Evolutionary conservation across 2,113 vertebrate species (phyloP).

Genomic region (Podarcis muralis): DNA sequence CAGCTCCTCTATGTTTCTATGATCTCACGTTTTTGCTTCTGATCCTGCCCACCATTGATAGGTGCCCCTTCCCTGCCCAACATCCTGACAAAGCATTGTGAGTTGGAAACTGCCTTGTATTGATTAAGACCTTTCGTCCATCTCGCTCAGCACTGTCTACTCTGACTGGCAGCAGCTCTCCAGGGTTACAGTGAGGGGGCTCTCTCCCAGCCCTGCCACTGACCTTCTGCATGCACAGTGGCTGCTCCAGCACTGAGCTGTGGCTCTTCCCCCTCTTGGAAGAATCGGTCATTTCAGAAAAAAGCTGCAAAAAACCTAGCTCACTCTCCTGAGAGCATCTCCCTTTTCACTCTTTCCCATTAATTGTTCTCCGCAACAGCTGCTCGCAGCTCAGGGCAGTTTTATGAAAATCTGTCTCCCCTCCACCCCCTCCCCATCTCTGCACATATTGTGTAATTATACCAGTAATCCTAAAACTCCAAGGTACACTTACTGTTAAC

Average conservation of each 20-base stretch:
- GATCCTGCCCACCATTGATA: too few species aligned
- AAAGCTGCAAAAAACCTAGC: not conserved
- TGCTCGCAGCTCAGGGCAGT: constrained; percentile 31
- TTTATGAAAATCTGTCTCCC: constrained; percentile 43
- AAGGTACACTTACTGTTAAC: constrained; percentile 62
- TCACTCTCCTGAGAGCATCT: not conserved
- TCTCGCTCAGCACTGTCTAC: too few species aligned
- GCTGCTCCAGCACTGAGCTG: too few species aligned
- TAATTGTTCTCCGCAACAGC: constrained; percentile 18
- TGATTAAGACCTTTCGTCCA: not conserved
- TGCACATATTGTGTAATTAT: constrained; percentile 56
- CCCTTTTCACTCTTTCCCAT: not conserved
- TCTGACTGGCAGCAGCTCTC: not conserved
- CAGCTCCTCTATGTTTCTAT: too few species aligned
- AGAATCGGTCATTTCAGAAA: not conserved
- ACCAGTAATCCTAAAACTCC: constrained; percentile 51
- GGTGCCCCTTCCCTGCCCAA: too few species aligned
- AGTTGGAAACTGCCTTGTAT: not conserved
- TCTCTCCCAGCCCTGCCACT: too few species aligned
- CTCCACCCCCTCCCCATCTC: not conserved
- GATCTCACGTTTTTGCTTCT: too few species aligned
- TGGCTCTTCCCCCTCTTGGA: too few species aligned
- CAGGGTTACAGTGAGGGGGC: not conserved
- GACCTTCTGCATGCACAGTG: too few species aligned
- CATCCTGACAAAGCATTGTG: too few species aligned